Percentiles rank a stretch among this genome's conserved stretches.
Conservation (phyloP, 2,888 invertebrate genomes). For the Hermaeophaga mercurialis region DNA sequence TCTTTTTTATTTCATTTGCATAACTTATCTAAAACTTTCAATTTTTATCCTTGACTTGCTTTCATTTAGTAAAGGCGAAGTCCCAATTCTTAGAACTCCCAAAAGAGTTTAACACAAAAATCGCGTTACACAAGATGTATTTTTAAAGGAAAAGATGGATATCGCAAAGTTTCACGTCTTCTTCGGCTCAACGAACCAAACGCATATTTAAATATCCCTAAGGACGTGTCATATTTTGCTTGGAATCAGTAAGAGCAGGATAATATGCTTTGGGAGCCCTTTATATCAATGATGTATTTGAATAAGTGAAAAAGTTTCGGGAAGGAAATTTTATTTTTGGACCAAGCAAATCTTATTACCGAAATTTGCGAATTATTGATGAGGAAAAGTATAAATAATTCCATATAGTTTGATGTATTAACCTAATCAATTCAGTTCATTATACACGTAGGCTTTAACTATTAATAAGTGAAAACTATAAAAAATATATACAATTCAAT, state of each 20-base stretch:
- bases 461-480: too few species aligned
- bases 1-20: background rate
- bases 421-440: too few species aligned
- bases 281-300: constrained; percentile 26
- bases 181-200: constrained; percentile 16
- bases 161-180: constrained; percentile 11
- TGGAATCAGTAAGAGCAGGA: constrained; percentile 20
- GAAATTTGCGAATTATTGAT: constrained; percentile 7
- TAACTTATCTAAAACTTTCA: background rate
- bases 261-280: constrained; percentile 29
- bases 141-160: constrained; percentile 12
- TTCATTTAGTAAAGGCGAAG: constrained; percentile 4
- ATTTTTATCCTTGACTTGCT: background rate
- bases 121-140: constrained; percentile 15
- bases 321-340: constrained; percentile 15
- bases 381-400: too few species aligned
- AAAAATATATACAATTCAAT: too few species aligned
- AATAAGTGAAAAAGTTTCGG: constrained; percentile 22
- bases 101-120: constrained; percentile 7
- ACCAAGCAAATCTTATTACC: constrained; percentile 16
- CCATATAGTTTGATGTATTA: too few species aligned
- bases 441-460: too few species aligned
- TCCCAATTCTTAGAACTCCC: constrained; percentile 1
- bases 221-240: constrained; percentile 23
- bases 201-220: constrained; percentile 21